Conservation (phyloP, 1,140 invertebrate species). For the Scylla paramamosain region DNA sequence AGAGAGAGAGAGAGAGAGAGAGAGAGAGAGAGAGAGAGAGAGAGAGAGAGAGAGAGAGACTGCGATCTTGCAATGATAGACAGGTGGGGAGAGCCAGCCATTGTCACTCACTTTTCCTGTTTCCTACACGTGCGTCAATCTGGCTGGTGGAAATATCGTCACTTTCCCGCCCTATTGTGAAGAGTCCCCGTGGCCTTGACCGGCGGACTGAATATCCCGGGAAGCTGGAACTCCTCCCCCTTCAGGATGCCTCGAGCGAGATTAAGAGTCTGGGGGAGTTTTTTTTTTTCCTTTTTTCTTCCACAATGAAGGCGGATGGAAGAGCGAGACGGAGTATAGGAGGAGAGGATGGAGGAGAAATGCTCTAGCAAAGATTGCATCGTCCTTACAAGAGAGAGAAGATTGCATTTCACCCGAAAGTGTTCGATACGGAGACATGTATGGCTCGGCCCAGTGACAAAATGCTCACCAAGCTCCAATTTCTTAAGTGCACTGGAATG, state of each 20-base stretch:
- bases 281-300: background rate
- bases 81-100: background rate
- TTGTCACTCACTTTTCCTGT: background rate
- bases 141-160: background rate
- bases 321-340: background rate
- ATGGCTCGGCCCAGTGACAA: background rate
- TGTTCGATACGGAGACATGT: slow-evolving; percentile 2
- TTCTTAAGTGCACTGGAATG: background rate
- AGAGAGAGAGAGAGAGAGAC: background rate
- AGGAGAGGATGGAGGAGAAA: background rate
- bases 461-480: slow-evolving; percentile 1
- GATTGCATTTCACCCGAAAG: slow-evolving; percentile 2
- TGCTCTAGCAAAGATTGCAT: background rate
- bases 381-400: slow-evolving; percentile 2
- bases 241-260: background rate
- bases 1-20: background rate
- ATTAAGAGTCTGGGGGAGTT: background rate
- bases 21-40: slow-evolving; percentile 12
- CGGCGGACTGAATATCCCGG: background rate
- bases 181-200: background rate
- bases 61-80: too few relatives aligned
- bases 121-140: background rate
- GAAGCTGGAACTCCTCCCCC: background rate
- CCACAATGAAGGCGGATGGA: slow-evolving; percentile 5
- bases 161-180: background rate